A percentile compares a stretch with the other conserved stretches of the same genome.
Conservation (phyloP, 2,113 vertebrate species). For the Melanerpes aurifrons region DNA sequence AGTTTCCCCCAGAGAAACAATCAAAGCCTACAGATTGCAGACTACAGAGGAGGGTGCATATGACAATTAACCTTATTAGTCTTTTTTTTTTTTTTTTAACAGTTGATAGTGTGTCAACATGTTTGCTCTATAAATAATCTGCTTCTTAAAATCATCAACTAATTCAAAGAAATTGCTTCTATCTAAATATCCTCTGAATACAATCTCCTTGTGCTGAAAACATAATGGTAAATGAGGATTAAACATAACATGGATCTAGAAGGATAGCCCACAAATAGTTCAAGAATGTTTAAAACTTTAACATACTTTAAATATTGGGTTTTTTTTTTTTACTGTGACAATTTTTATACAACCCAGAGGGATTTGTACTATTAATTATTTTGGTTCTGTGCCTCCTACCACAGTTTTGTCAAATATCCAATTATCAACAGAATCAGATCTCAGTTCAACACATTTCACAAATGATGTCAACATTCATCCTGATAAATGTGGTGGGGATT, state of each 20-base stretch:
- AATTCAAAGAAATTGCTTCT: constrained; percentile 45
- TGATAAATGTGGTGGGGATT: not conserved
- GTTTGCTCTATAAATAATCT: constrained; percentile 80
- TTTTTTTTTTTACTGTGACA: not conserved
- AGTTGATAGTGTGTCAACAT: constrained; percentile 80
- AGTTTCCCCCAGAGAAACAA: constrained; percentile 88
- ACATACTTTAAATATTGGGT: not conserved
- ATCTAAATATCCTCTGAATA: constrained; percentile 38
- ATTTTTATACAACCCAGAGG: not conserved
- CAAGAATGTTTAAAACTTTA: not conserved
- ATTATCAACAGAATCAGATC: constrained; percentile 29
- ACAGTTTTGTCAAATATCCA: not conserved
- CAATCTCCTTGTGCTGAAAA: not conserved
- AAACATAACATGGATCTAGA: not conserved
- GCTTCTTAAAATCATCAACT: constrained; percentile 68
- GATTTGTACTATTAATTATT: not conserved
- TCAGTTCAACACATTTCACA: constrained; percentile 48
- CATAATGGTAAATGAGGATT: not conserved
- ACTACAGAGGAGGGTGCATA: constrained; percentile 92
- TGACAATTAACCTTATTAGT: constrained; percentile 99
- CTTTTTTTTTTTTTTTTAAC: constrained; percentile 66
- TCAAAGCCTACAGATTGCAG: constrained; percentile 85
- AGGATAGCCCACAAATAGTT: not conserved
- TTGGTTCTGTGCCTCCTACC: not conserved
- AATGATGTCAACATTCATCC: not conserved